Base-by-base conservation (phyloP, 2,888 invertebrate genomes). In the Apoderus coryli region DNA sequence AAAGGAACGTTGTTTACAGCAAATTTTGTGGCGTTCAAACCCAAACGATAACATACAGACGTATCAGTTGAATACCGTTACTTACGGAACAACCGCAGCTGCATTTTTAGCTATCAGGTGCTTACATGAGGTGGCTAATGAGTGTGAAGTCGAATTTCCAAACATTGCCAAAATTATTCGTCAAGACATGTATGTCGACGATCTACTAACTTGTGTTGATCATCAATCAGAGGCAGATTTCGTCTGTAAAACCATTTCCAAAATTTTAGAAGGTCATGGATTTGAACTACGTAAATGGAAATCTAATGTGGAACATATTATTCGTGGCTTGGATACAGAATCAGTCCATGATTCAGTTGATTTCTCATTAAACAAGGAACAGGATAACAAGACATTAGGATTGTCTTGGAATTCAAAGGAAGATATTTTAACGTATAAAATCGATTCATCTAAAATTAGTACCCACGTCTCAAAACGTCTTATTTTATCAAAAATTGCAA, bases 121-220 rank as follows among this genome's bases (percentile, higher is more conserved):
- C 22, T 13, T 39, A 5, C 4, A 23, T 2, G 25, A 39, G 27
- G 10, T 39, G 9, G 35, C 32, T n/a, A 31, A 25, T 14, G 31
- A 35, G 23, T 15, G 15, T 12, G 15, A 22, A 16, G 10, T 16
- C 7, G 14, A 27, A 2, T 2, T 33, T 25, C 37, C 31, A 6
- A 13, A 30, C 11, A 24, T 32, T 12, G 27, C 32, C 3, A 10
- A 29, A 13, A 30, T 33, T 3, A 40, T 40, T 13, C 7, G 14
- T 11, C 26, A 38, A 13, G 37, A 38, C 19, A 39, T 42, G 28
- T 42, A 42, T 19, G 33, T 42, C 3, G 41, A 41, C 11, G 36
- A 42, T 31, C 10, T 41, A 4, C 24, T 42, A 3, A 34, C 33
- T 4, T 24, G 32, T 5, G 14, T 22, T 9, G 32, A 38, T 24